These are phyloP conservation scores for Wiebesia pumilae DNA, from an alignment of 1,140 invertebrate species.

Conservation along the genomic window DNA sequence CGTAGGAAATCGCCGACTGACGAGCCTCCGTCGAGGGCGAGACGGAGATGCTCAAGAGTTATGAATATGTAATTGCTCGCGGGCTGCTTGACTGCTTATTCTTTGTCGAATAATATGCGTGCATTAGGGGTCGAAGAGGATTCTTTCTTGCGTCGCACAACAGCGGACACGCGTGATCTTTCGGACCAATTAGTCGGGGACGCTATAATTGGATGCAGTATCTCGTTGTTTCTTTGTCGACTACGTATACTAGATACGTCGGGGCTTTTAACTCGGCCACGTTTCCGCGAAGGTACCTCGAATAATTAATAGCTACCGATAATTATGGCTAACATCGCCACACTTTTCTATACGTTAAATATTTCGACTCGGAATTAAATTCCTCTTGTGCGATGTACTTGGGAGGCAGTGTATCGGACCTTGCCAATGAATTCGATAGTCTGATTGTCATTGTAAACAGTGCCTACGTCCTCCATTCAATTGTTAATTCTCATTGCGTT, in stretches of 20 bases:
- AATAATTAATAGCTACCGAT: neutral
- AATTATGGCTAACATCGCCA: neutral
- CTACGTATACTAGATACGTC: neutral
- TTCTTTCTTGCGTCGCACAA: neutral
- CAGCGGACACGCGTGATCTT: neutral
- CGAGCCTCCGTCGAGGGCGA: neutral
- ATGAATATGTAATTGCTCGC: constrained; percentile 49
- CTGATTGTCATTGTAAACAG: no score
- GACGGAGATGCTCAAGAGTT: constrained; percentile 9
- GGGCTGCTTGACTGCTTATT: neutral
- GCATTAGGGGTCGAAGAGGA: neutral
- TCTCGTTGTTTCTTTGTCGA: neutral
- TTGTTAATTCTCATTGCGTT: no score
- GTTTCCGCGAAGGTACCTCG: no score
- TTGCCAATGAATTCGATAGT: no score
- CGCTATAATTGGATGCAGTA: constrained; percentile 9
- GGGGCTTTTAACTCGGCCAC: no score
- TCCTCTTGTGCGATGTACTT: no score
- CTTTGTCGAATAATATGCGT: neutral
- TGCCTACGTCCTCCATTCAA: no score
- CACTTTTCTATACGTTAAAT: neutral
- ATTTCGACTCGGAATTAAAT: neutral
- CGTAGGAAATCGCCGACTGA: neutral
- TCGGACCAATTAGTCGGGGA: neutral
- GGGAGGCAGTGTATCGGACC: no score